Evolutionary conservation across 2,113 vertebrate genomes (phyloP).

Genomic region (Calonectris borealis): DNA sequence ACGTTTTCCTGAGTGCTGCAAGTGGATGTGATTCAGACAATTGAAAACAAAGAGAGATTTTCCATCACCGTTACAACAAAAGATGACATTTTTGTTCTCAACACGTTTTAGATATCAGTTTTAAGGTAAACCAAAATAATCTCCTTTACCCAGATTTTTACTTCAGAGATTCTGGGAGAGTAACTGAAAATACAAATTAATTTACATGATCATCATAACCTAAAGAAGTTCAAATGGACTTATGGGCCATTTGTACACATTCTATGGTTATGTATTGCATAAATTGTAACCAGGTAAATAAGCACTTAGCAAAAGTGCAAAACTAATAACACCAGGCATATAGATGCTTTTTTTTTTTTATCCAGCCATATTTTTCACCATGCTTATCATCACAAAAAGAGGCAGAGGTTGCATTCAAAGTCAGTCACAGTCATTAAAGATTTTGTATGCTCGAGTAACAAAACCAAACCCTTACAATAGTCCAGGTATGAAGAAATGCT

Average conservation of each 20-base stretch:
- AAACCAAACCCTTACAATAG: not conserved
- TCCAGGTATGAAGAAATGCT: not conserved
- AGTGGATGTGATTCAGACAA: not conserved
- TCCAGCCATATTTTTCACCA: not conserved
- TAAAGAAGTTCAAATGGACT: not conserved
- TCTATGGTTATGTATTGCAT: not conserved
- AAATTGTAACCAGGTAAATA: not conserved
- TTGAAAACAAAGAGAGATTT: not conserved
- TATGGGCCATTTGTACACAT: not conserved
- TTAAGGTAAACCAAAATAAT: not conserved
- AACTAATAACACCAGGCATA: not conserved
- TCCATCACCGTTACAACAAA: not conserved
- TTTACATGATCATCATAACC: not conserved
- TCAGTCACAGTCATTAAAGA: not conserved
- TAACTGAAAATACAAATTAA: not conserved
- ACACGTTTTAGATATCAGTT: not conserved
- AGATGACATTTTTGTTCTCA: not conserved
- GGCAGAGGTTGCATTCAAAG: not conserved
- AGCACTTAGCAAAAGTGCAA: not conserved
- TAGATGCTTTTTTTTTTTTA: not conserved
- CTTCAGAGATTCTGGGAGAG: not conserved
- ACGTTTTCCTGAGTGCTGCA: not conserved
- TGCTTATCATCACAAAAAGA: not conserved
- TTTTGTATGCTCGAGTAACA: not conserved
- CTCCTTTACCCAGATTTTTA: not conserved